These are phyloP conservation scores for Pteruthius melanotis DNA, from an alignment of 2,113 vertebrate genomes.

Conservation along the genomic window DNA sequence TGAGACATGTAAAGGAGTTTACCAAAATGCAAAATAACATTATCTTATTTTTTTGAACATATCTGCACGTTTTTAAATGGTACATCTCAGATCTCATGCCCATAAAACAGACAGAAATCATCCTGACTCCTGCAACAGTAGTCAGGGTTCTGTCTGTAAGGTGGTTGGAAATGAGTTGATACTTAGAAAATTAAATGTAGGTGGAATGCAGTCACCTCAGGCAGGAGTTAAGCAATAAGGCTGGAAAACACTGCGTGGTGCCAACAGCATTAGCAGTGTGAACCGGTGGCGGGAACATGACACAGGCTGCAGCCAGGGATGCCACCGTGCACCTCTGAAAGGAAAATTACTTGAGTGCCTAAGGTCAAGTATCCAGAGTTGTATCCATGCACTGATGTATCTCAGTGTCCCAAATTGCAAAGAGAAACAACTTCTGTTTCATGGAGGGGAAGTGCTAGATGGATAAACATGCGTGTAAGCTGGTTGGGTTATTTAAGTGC, in stretches of 20 bases:
- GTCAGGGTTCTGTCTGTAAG: neutral
- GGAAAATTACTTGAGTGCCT: neutral
- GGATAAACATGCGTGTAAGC: neutral
- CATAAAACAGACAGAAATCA: neutral
- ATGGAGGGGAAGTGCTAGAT: neutral
- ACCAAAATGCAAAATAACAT: neutral
- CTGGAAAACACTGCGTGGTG: neutral
- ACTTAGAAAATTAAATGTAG: neutral
- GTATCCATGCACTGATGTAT: neutral
- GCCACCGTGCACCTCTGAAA: neutral
- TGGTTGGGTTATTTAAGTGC: neutral
- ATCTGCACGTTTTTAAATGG: neutral
- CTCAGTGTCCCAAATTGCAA: neutral
- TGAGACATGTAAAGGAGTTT: neutral
- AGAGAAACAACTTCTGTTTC: neutral
- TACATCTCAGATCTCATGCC: accelerated
- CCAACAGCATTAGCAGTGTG: neutral
- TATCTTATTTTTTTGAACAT: neutral
- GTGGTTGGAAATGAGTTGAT: neutral
- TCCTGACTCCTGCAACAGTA: neutral
- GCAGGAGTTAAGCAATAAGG: neutral
- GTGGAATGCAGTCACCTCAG: neutral
- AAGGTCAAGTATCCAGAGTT: neutral
- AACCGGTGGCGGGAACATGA: neutral
- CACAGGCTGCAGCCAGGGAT: neutral